These are phyloP conservation scores for Heterochromis multidens DNA, from an alignment of 2,113 vertebrate species.

Conservation along the genomic window DNA sequence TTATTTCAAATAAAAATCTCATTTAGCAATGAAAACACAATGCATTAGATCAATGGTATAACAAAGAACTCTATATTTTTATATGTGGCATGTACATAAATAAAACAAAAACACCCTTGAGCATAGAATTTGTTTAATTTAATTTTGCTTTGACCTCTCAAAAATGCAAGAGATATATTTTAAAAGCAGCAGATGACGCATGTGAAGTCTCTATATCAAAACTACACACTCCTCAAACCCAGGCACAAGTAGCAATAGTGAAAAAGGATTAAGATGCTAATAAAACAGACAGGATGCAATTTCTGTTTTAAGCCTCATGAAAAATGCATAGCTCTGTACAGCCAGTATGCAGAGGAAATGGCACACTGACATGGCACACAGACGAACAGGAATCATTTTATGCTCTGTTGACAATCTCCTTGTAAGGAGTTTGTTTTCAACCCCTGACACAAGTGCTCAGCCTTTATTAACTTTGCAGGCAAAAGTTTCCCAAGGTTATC, in stretches of 20 bases:
- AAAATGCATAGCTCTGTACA: conserved; percentile 69
- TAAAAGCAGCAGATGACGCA: conserved; percentile 32
- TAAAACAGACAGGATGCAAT: conserved; percentile 70
- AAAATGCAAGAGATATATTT: conserved; percentile 19
- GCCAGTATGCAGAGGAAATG: conserved; percentile 45
- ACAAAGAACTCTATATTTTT: background rate
- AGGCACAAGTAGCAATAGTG: conserved; percentile 41
- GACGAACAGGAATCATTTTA: conserved; percentile 48
- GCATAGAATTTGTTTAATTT: too few relatives aligned
- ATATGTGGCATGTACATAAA: background rate
- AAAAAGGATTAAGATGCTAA: conserved; percentile 76
- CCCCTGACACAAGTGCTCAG: conserved; percentile 10
- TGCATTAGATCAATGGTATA: background rate
- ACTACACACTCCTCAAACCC: conserved; percentile 12
- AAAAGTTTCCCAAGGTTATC: background rate
- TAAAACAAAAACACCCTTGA: background rate
- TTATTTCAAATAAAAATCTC: conserved; percentile 53
- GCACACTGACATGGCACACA: conserved; percentile 20
- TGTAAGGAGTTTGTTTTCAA: conserved; percentile 39
- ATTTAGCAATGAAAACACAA: conserved; percentile 22
- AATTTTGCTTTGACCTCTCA: conserved; percentile 15
- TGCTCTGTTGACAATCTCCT: conserved; percentile 45
- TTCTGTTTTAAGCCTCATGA: conserved; percentile 69
- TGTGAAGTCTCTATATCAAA: conserved; percentile 47
- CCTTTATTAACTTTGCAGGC: background rate